Evolutionary conservation across 2,888 invertebrate species (phyloP).

Genomic region (Trachelus stipa): DNA sequence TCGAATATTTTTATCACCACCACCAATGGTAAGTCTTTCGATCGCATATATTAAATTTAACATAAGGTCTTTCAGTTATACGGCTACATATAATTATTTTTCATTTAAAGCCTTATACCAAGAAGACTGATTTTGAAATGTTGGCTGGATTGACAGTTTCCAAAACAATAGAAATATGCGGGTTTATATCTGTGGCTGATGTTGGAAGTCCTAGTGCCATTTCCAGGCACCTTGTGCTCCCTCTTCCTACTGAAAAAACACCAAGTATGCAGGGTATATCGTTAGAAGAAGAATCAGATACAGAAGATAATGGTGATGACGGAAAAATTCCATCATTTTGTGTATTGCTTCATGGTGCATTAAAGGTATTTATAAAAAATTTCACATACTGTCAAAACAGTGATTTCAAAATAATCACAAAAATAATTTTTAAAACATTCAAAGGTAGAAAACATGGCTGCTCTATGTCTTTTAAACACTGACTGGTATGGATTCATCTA

Average conservation of each 20-base stretch:
- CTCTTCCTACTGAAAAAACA: slow-evolving; percentile 71
- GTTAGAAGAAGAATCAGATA: slow-evolving; percentile 68
- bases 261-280: slow-evolving; percentile 65
- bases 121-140: slow-evolving; percentile 74
- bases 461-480: slow-evolving; percentile 83
- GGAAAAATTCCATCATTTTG: slow-evolving; percentile 90
- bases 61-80: not conserved
- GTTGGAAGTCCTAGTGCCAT: slow-evolving; percentile 91
- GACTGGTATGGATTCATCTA: slow-evolving; percentile 96
- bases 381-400: slow-evolving; percentile 4
- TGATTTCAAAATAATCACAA: slow-evolving; percentile 7
- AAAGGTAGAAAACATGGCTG: slow-evolving; percentile 89
- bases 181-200: slow-evolving; percentile 89
- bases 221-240: slow-evolving; percentile 90
- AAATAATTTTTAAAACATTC: slow-evolving; percentile 16
- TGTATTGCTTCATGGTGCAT: slow-evolving; percentile 91
- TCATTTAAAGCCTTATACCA: slow-evolving; percentile 68
- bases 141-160: slow-evolving; percentile 74
- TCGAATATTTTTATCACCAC: slow-evolving; percentile 79
- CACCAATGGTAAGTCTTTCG: slow-evolving; percentile 72
- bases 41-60: not conserved
- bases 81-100: not conserved
- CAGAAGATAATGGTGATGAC: slow-evolving; percentile 75
- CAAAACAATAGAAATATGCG: slow-evolving; percentile 84
- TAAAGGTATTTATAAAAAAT: slow-evolving; percentile 72